Evolutionary conservation across 2,113 vertebrate species (phyloP).

Genomic region (Promerops cafer): DNA sequence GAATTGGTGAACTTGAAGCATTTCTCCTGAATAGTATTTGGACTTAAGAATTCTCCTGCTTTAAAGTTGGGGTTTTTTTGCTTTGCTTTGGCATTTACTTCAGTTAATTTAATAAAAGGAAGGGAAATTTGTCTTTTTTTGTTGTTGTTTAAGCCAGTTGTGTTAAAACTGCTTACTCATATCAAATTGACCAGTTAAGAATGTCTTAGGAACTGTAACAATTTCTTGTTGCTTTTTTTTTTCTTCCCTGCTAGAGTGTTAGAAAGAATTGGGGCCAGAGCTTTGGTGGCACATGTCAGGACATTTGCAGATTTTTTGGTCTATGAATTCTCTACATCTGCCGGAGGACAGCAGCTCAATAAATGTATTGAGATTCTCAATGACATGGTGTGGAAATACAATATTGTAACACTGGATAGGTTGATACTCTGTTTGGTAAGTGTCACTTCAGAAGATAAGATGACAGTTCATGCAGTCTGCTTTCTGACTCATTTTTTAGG

Average conservation of each 20-base stretch:
- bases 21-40: background rate
- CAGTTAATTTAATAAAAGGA: background rate
- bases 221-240: background rate
- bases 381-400: conserved; percentile 99
- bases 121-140: background rate
- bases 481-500: background rate
- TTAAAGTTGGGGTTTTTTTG: accelerated
- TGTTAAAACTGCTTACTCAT: background rate
- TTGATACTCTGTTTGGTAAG: conserved; percentile 96
- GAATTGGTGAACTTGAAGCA: background rate
- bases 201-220: background rate
- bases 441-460: background rate
- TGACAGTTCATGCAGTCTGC: accelerated
- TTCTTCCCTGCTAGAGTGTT: conserved; percentile 76
- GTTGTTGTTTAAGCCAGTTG: background rate
- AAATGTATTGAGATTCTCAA: conserved; percentile 99
- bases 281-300: conserved; percentile 93
- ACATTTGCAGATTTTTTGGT: conserved; percentile 98
- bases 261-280: conserved; percentile 93
- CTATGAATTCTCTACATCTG: conserved; percentile 97
- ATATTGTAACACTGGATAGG: conserved; percentile 95
- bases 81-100: background rate
- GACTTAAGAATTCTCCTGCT: background rate
- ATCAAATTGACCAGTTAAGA: background rate
- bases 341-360: conserved; percentile 96